phyloP scores from a whole-genome alignment of 2,113 vertebrate species.

The Chaenocephalus aceratus region DNA sequence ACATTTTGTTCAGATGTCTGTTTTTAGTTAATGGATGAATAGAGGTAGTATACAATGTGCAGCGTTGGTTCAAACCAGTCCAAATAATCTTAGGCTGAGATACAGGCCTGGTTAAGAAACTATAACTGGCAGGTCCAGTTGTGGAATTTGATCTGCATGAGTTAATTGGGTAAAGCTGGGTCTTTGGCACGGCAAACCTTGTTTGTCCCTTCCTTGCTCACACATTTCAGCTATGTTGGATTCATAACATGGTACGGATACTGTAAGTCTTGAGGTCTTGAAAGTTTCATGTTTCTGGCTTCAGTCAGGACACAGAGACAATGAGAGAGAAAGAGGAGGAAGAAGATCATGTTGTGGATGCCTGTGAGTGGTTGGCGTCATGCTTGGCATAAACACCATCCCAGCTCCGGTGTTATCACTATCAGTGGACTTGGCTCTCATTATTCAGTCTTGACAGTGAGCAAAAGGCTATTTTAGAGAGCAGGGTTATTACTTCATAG shows the following conservation, averaged over 20 bases:
- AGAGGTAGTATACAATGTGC: slow-evolving; percentile 24
- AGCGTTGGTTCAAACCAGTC: slow-evolving; percentile 11
- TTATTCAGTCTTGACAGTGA: slow-evolving; percentile 8
- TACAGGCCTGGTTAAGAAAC: slow-evolving; percentile 17
- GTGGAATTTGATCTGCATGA: slow-evolving; percentile 21
- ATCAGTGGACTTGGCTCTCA: slow-evolving; percentile 12
- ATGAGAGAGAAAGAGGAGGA: neutral
- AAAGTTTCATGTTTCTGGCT: slow-evolving; percentile 19
- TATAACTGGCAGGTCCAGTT: slow-evolving; percentile 15
- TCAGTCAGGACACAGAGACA: slow-evolving; percentile 10
- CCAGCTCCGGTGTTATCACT: slow-evolving; percentile 20
- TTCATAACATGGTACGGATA: neutral
- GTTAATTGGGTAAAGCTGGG: slow-evolving; percentile 11
- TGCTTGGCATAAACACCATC: slow-evolving; percentile 30
- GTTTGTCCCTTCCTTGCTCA: slow-evolving; percentile 11
- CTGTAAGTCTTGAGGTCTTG: slow-evolving; percentile 13
- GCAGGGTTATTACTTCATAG: slow-evolving; percentile 53
- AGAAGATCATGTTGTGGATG: slow-evolving; percentile 23
- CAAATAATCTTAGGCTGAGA: neutral
- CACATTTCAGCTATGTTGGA: slow-evolving; percentile 17
- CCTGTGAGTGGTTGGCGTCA: slow-evolving; percentile 22
- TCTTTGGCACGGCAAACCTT: slow-evolving; percentile 1
- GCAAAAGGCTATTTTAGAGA: slow-evolving; percentile 54
- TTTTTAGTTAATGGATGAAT: slow-evolving; percentile 26
- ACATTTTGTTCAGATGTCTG: slow-evolving; percentile 18